phyloP scores from a whole-genome alignment of 2,797 vertebrate species.

The Myripristis jacobus region DNA sequence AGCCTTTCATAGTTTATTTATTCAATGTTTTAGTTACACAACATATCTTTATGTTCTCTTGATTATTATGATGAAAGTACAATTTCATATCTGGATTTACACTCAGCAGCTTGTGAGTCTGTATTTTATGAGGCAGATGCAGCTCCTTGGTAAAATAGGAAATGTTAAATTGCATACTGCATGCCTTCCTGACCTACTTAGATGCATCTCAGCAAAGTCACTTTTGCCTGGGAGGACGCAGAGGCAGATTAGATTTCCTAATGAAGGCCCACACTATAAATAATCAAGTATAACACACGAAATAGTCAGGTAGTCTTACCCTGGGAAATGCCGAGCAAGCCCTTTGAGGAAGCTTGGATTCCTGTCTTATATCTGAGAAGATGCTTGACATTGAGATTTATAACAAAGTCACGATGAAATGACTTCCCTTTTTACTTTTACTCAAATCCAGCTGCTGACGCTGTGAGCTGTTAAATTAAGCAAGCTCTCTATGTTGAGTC shows the following conservation, averaged over 20 bases:
- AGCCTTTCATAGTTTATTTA: no score
- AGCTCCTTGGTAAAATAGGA: conserved; percentile 39
- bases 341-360: conserved; percentile 7
- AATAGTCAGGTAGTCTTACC: conserved; percentile 44
- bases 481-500: no score
- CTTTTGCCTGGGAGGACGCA: conserved; percentile 40
- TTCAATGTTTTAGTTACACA: no score
- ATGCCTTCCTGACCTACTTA: conserved; percentile 52
- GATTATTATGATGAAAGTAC: not conserved
- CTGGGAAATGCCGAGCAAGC: conserved; percentile 10
- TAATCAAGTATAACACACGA: conserved; percentile 52
- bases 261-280: conserved; percentile 65
- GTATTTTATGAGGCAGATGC: conserved; percentile 15
- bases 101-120: not conserved
- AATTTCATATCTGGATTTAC: conserved; percentile 5
- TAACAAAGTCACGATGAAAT: not conserved
- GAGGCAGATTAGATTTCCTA: conserved; percentile 63
- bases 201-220: conserved; percentile 59
- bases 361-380: not conserved
- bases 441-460: not conserved
- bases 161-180: conserved; percentile 27
- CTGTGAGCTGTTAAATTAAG: not conserved
- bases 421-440: not conserved
- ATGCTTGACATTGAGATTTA: not conserved
- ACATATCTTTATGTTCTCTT: not conserved